A percentile compares a stretch with the other conserved stretches of the same genome.
These are phyloP conservation scores for Cataglyphis hispanica DNA, from an alignment of 1,140 invertebrate species.

Conservation along the genomic window DNA sequence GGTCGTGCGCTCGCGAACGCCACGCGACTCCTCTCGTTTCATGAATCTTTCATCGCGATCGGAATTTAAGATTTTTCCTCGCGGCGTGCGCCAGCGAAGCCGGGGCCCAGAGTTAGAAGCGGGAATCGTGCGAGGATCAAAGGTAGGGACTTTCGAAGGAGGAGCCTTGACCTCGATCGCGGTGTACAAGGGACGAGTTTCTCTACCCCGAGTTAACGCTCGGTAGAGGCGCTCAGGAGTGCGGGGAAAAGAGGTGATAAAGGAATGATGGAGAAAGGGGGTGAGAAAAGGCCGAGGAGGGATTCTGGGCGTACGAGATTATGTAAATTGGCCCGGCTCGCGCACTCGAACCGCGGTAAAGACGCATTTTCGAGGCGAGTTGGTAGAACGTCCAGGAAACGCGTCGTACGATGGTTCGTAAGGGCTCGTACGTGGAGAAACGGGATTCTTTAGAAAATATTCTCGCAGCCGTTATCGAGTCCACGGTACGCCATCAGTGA, in stretches of 20 bases:
- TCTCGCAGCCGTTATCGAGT: constrained; percentile 21
- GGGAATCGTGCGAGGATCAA: constrained; percentile 64
- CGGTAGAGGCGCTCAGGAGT: neutral
- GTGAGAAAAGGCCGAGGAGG: constrained; percentile 57
- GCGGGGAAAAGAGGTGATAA: constrained; percentile 9
- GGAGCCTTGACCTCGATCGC: constrained; percentile 72
- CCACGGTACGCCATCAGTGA: neutral
- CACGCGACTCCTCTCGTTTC: constrained; percentile 70
- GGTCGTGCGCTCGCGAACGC: constrained; percentile 24
- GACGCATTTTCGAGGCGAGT: constrained; percentile 56
- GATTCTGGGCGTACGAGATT: constrained; percentile 69
- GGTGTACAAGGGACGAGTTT: constrained; percentile 40
- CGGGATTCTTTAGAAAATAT: constrained; percentile 54
- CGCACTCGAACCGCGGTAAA: constrained; percentile 50
- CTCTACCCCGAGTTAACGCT: constrained; percentile 14
- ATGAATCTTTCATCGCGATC: constrained; percentile 76
- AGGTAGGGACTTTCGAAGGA: constrained; percentile 57
- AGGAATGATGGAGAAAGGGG: constrained; percentile 44
- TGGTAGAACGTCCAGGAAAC: constrained; percentile 36
- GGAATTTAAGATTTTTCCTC: constrained; percentile 75
- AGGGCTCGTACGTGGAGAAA: constrained; percentile 47
- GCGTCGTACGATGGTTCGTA: constrained; percentile 29
- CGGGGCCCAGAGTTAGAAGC: constrained; percentile 21
- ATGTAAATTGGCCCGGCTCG: constrained; percentile 64
- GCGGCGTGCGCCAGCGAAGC: constrained; percentile 40